Percentiles rank a stretch among this genome's conserved stretches.
These are phyloP conservation scores for Crax fasciolata DNA, from an alignment of 2,797 vertebrate species.

Conservation along the genomic window DNA sequence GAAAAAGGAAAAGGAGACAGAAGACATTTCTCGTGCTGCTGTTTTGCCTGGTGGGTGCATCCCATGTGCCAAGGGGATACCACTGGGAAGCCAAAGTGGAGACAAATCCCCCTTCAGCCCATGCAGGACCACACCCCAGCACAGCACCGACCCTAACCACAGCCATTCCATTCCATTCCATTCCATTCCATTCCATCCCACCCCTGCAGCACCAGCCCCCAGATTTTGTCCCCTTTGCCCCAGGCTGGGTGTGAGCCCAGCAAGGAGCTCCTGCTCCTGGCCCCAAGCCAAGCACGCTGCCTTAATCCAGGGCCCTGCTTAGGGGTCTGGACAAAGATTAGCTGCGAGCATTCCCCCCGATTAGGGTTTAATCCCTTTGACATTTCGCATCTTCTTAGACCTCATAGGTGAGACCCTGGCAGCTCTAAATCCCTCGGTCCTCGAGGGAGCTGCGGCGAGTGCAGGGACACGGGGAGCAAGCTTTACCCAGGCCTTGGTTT, in stretches of 20 bases:
- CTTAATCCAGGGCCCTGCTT: slow-evolving; percentile 32
- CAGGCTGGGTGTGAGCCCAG: neutral
- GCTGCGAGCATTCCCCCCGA: slow-evolving; percentile 4
- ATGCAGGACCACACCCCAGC: neutral
- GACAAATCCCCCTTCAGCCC: neutral
- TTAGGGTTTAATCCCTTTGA: slow-evolving; percentile 3
- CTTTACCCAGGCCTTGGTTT: slow-evolving; percentile 27
- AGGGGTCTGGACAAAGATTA: slow-evolving; percentile 32
- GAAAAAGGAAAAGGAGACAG: neutral
- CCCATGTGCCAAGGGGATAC: fast-evolving
- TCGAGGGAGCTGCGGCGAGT: neutral
- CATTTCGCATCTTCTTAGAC: slow-evolving; percentile 55
- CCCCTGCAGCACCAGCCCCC: neutral
- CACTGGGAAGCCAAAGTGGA: fast-evolving
- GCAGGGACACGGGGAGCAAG: neutral
- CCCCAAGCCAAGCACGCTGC: neutral
- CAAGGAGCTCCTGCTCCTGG: neutral
- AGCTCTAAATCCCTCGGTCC: slow-evolving; percentile 3
- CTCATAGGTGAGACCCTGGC: neutral
- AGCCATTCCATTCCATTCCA: neutral
- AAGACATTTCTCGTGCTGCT: neutral
- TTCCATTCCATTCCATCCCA: too few relatives aligned
- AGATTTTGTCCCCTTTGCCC: neutral
- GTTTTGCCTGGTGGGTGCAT: neutral
- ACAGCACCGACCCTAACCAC: neutral